Evolutionary conservation across 2,888 invertebrate species (phyloP).

Genomic region (Drosophila percnosoma): DNA sequence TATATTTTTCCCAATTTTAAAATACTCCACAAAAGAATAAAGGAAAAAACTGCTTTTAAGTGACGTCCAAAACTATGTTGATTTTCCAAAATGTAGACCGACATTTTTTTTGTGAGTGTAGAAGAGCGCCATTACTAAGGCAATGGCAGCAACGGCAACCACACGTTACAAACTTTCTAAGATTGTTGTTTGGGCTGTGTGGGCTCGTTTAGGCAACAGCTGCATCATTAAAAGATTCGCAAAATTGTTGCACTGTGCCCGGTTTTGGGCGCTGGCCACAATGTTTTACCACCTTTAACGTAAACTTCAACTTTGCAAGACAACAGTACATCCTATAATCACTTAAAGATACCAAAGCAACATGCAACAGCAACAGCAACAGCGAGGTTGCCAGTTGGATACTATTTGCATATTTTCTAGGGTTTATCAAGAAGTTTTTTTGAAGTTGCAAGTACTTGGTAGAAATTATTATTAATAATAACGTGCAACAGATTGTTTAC

Average conservation of each 20-base stretch:
- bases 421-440: neutral
- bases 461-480: neutral
- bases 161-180: slow-evolving; percentile 69
- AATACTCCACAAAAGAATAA: accelerated
- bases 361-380: slow-evolving; percentile 24
- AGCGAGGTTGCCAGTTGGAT: neutral
- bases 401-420: neutral
- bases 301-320: slow-evolving; percentile 13
- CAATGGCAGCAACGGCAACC: slow-evolving; percentile 31
- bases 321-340: slow-evolving; percentile 47
- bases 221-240: slow-evolving; percentile 74
- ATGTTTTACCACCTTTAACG: slow-evolving; percentile 41
- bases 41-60: neutral
- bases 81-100: neutral
- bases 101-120: neutral
- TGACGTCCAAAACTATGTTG: neutral
- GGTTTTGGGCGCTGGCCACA: slow-evolving; percentile 44
- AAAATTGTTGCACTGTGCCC: slow-evolving; percentile 68
- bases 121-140: slow-evolving; percentile 27
- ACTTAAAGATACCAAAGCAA: slow-evolving; percentile 12
- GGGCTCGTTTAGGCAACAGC: slow-evolving; percentile 63
- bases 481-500: too few relatives aligned
- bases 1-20: neutral
- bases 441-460: neutral
- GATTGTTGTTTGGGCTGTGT: slow-evolving; percentile 43